A percentile compares a stretch with the other conserved stretches of the same genome.
phyloP scores from a whole-genome alignment of 1,140 invertebrate species.

The Rhyzopertha dominica region DNA sequence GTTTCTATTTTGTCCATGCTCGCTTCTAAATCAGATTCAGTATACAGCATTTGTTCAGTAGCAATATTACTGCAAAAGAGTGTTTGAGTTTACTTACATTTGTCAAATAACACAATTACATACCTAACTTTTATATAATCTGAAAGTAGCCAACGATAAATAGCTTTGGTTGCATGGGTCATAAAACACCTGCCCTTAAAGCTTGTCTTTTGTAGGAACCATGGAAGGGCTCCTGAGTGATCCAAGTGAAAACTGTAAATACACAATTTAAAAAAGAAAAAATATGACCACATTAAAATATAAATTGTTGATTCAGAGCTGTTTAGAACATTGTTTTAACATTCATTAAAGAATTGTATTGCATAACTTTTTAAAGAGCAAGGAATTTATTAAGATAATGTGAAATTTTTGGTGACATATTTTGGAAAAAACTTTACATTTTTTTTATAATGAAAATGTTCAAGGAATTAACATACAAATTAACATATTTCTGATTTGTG shows the following conservation, averaged over 20 bases:
- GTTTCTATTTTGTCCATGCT: slow-evolving; percentile 99
- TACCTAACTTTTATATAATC: slow-evolving; percentile 98
- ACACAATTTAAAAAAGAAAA: slow-evolving; percentile 12
- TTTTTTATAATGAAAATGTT: no score
- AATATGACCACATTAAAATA: background rate
- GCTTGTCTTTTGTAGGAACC: slow-evolving; percentile 95
- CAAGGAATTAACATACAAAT: no score
- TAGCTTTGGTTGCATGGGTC: slow-evolving; percentile 99
- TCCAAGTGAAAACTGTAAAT: slow-evolving; percentile 90
- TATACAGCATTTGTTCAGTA: slow-evolving; percentile 96
- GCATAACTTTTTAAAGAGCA: no score
- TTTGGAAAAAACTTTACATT: no score
- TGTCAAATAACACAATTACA: slow-evolving; percentile 27
- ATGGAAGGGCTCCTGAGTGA: slow-evolving; percentile 96
- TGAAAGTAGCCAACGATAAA: slow-evolving; percentile 96
- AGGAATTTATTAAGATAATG: no score
- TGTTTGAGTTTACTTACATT: background rate
- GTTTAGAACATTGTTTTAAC: no score
- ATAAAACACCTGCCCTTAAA: slow-evolving; percentile 99
- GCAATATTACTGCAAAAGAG: slow-evolving; percentile 78
- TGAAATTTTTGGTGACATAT: no score
- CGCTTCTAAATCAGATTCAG: slow-evolving; percentile 92
- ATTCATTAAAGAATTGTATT: no score
- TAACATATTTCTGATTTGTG: no score
- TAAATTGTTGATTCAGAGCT: no score